Base-by-base conservation (phyloP, 2,113 vertebrate genomes). In the Upupa epops region DNA sequence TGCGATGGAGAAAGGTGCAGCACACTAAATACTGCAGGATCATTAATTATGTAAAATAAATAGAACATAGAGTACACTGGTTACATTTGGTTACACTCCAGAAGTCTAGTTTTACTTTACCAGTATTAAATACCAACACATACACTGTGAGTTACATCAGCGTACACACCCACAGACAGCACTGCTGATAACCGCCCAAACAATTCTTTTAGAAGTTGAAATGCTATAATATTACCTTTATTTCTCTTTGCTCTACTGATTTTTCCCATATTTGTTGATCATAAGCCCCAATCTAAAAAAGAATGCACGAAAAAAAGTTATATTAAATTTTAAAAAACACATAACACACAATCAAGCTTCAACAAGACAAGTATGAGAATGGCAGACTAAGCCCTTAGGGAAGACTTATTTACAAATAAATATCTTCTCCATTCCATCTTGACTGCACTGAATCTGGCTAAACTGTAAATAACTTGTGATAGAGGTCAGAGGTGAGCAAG, bases 261-360 rank as follows among this genome's bases (percentile, higher is more conserved):
- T 99, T 99, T 98, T 99, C 99, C 99, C 99, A 99, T 98, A 99
- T 99, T 98, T 99, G 99, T 94, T 99, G 99, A 96, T 99, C 99
- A 84, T 99, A 99, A n/a, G 99, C 99, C 72, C 99, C 99, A 91
- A 99, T 99, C 99, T 99, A 96, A 73, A 93, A 42, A 93, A 95
- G 87, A 95, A 71, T 76, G 88, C 71, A 85, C 24, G 16, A 76
- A 74, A 48, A 76, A 68, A 51, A 59, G 25, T 40, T 34, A 34
- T 20, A 70, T 93, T 72, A 95, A 78, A 5, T 71, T 90, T 87
- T 55, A n/a, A 85, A 83, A 91, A 8, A 86, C 52, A 88, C 3
- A 82, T 48, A 61, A 76, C 77, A 70, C 48, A 85, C 37, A 73
- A 52, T 64, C 24, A 17, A 55, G 45, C 32, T 83, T 82, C 56